Evolutionary conservation across 2,113 vertebrate genomes (phyloP).

Genomic region (Girardinichthys multiradiatus): DNA sequence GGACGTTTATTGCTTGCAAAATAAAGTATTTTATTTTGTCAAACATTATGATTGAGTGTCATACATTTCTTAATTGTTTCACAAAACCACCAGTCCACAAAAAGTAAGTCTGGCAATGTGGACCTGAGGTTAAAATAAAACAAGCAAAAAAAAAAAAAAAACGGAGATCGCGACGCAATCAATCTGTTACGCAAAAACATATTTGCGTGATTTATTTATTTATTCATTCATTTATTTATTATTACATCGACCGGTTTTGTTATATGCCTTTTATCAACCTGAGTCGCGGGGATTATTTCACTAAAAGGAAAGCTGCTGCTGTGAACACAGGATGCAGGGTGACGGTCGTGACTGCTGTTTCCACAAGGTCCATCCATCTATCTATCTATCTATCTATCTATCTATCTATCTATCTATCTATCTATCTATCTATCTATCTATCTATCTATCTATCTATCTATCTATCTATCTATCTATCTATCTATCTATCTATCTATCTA

Average conservation of each 20-base stretch:
- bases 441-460: constrained; percentile 38
- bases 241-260: not conserved
- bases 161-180: not conserved
- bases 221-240: not conserved
- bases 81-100: not conserved
- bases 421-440: constrained; percentile 41
- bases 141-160: not conserved
- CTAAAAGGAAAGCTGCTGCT: not conserved
- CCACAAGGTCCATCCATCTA: constrained; percentile 27
- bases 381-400: constrained; percentile 44
- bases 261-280: not conserved
- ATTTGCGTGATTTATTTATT: not conserved
- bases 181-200: not conserved
- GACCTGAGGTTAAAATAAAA: not conserved
- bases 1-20: constrained; percentile 22
- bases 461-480: constrained; percentile 30
- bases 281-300: not conserved
- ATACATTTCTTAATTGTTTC: not conserved
- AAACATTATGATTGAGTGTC: constrained; percentile 8
- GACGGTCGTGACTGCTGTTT: constrained; percentile 60
- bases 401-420: constrained; percentile 46
- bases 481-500: constrained; percentile 28
- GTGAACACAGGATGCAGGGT: constrained; percentile 52
- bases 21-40: constrained; percentile 50
- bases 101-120: not conserved